Percentiles rank a stretch among this genome's conserved stretches.
Conservation (phyloP, 2,113 vertebrate species). For the Oncorhynchus mykiss region DNA sequence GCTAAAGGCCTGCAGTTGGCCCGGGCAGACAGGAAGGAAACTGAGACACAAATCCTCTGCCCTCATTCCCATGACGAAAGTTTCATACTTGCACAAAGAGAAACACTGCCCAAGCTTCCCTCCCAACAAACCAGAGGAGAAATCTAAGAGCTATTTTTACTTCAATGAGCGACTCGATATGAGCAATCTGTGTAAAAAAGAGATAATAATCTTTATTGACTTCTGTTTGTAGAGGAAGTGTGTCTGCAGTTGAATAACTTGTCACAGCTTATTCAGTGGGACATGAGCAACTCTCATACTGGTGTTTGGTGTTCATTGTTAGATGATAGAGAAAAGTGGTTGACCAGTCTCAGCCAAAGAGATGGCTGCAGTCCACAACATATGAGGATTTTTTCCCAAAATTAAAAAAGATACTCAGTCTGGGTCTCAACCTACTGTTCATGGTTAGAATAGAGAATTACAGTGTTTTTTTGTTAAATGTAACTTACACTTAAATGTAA, state of each 20-base stretch:
- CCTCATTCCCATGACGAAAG: slow-evolving; percentile 64
- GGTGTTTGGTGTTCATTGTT: slow-evolving; percentile 25
- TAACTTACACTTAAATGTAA: not conserved
- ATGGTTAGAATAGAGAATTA: too few species aligned
- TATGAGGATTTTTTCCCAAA: too few species aligned
- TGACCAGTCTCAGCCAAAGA: slow-evolving; percentile 11
- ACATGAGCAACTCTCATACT: slow-evolving; percentile 31
- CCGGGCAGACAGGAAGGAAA: slow-evolving; percentile 56
- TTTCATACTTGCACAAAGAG: slow-evolving; percentile 51
- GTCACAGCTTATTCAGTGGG: slow-evolving; percentile 48
- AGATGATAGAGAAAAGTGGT: slow-evolving; percentile 30
- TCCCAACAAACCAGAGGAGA: slow-evolving; percentile 53
- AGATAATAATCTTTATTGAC: slow-evolving; percentile 41
- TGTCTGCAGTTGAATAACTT: slow-evolving; percentile 44
- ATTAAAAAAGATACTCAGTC: too few species aligned
- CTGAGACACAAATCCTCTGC: slow-evolving; percentile 58
- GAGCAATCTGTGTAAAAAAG: slow-evolving; percentile 27
- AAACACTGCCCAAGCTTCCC: slow-evolving; percentile 56
- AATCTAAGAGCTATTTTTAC: slow-evolving; percentile 53
- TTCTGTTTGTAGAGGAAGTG: slow-evolving; percentile 36
- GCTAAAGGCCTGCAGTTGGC: slow-evolving; percentile 36
- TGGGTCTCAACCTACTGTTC: too few species aligned
- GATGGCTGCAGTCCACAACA: slow-evolving; percentile 13
- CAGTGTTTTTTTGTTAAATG: too few species aligned
- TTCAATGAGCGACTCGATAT: slow-evolving; percentile 19